Percentiles rank a stretch among this genome's conserved stretches.
Evolutionary conservation across 1,140 invertebrate genomes (phyloP).

Genomic region (Halictus rubicundus): DNA sequence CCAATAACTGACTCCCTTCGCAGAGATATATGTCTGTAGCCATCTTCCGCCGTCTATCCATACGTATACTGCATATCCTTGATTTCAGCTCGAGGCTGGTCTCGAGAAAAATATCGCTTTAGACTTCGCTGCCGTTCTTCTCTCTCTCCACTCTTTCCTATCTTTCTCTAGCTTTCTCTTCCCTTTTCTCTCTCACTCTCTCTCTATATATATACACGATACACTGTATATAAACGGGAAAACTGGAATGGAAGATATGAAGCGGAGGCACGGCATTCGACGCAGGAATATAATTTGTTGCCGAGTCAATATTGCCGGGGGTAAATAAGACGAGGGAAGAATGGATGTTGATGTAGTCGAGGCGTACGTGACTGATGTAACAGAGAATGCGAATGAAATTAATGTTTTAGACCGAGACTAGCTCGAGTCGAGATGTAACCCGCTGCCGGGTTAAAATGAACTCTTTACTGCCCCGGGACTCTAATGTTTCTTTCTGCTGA

Average conservation of each 20-base stretch:
- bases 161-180: no score
- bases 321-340: constrained; percentile 18
- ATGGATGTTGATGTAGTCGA: not conserved
- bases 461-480: no score
- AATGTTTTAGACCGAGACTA: not conserved
- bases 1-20: constrained; percentile 63
- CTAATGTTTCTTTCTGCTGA: no score
- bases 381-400: not conserved
- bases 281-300: constrained; percentile 18
- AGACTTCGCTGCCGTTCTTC: constrained; percentile 24
- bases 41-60: not conserved
- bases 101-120: constrained; percentile 33
- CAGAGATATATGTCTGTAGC: constrained; percentile 6
- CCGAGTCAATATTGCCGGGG: constrained; percentile 10
- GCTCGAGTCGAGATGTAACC: not conserved
- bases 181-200: not conserved
- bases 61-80: constrained; percentile 34
- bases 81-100: constrained; percentile 37
- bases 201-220: no score
- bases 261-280: not conserved
- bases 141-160: not conserved
- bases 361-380: constrained; percentile 1
- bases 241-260: constrained; percentile 16
- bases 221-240: constrained; percentile 31
- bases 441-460: no score